Conservation (phyloP, 2,888 invertebrate genomes). For the Asteroscopus sphinx region DNA sequence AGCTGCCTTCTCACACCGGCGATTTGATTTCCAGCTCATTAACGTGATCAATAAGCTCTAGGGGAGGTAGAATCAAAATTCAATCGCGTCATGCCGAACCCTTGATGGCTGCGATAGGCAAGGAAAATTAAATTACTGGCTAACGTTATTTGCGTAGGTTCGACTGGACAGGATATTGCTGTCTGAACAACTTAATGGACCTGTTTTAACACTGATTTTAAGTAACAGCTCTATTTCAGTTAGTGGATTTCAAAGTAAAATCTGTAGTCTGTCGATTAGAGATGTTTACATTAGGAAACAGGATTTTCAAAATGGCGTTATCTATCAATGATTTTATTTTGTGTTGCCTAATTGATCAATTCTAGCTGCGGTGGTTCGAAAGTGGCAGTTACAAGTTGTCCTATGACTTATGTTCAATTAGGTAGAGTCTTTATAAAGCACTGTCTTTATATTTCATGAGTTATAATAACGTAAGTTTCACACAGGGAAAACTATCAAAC, state of each 20-base stretch:
- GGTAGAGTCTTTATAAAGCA: neutral
- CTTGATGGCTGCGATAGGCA: constrained; percentile 55
- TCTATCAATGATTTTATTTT: no score
- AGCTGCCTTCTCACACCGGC: constrained; percentile 69
- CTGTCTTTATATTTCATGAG: constrained; percentile 1
- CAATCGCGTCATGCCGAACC: constrained; percentile 58
- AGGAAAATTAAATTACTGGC: constrained; percentile 67
- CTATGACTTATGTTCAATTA: neutral
- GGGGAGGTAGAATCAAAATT: constrained; percentile 58
- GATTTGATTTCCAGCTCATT: constrained; percentile 73
- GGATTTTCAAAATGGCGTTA: no score
- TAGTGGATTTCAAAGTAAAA: constrained; percentile 3
- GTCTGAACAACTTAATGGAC: constrained; percentile 65
- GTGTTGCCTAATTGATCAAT: no score
- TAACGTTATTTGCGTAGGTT: constrained; percentile 60
- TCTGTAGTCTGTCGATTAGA: neutral
- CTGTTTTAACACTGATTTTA: constrained; percentile 54
- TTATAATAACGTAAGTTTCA: constrained; percentile 43
- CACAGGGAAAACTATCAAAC: constrained; percentile 56
- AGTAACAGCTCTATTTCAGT: constrained; percentile 37
- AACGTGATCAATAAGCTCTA: constrained; percentile 61
- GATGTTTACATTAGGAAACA: neutral
- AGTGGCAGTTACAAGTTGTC: no score
- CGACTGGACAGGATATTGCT: constrained; percentile 78
- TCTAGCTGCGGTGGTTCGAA: no score